These are phyloP conservation scores for Pteria penguin DNA, from an alignment of 2,888 invertebrate species.

Conservation along the genomic window DNA sequence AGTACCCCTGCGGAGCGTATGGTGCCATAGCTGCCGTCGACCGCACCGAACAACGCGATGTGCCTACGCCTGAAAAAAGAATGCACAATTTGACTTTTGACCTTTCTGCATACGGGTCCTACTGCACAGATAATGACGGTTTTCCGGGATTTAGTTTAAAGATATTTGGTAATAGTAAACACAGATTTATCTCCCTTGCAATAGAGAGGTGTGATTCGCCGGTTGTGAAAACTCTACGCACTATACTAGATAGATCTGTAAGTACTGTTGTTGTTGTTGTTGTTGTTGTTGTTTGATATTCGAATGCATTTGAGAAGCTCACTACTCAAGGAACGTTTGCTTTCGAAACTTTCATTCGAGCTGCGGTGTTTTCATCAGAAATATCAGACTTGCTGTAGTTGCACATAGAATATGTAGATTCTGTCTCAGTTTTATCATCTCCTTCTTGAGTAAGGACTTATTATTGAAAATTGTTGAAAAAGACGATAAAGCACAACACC, in stretches of 20 bases:
- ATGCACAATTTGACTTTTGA: constrained; percentile 75
- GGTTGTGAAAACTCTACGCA: constrained; percentile 72
- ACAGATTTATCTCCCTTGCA: constrained; percentile 73
- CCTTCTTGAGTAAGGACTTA: too few species aligned
- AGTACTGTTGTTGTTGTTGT: too few species aligned
- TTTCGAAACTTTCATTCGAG: too few species aligned
- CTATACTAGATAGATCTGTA: constrained; percentile 77
- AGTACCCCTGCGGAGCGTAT: constrained; percentile 72
- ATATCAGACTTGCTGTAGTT: too few species aligned
- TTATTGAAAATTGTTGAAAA: too few species aligned
- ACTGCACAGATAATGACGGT: constrained; percentile 53
- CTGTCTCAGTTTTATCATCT: too few species aligned
- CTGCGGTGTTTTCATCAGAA: too few species aligned
- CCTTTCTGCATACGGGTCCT: constrained; percentile 69
- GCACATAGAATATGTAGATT: too few species aligned
- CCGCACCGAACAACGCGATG: constrained; percentile 58
- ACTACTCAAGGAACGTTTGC: too few species aligned
- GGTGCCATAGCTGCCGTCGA: constrained; percentile 76
- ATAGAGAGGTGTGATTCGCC: constrained; percentile 75
- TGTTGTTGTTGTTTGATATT: too few species aligned
- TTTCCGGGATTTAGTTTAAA: constrained; percentile 72
- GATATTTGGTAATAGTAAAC: constrained; percentile 73
- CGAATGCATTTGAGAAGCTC: too few species aligned
- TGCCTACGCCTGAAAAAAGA: constrained; percentile 65
- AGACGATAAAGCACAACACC: too few species aligned